Evolutionary conservation across 2,888 invertebrate species (phyloP).

Genomic region (Amorpha juglandis): DNA sequence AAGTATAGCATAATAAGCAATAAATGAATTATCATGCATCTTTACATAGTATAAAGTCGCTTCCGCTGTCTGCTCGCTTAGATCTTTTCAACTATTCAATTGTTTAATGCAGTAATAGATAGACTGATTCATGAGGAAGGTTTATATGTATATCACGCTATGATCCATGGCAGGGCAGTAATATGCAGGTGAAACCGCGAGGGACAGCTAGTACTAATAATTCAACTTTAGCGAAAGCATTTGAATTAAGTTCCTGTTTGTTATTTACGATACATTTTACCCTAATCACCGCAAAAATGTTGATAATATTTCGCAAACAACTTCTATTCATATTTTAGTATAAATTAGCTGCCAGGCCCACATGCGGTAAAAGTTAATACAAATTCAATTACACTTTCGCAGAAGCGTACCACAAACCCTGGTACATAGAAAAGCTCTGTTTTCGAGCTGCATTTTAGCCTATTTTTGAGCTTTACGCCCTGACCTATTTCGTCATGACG

Average conservation of each 20-base stretch:
- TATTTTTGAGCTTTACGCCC: constrained; percentile 18
- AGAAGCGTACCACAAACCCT: constrained; percentile 11
- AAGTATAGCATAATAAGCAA: too few species aligned
- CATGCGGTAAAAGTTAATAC: not conserved
- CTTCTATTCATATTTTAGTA: not conserved
- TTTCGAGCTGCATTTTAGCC: constrained; percentile 15
- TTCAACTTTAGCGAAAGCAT: not conserved
- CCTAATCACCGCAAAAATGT: not conserved
- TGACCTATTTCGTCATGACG: constrained; percentile 14
- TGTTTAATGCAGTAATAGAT: too few species aligned
- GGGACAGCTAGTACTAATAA: too few species aligned
- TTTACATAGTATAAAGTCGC: too few species aligned
- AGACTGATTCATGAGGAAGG: too few species aligned
- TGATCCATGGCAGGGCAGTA: too few species aligned
- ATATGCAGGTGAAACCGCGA: too few species aligned
- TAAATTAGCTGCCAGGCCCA: constrained; percentile 16
- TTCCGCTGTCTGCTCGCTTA: too few species aligned
- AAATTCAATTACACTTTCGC: constrained; percentile 16
- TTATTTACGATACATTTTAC: not conserved
- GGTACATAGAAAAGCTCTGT: constrained; percentile 21
- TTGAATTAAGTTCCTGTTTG: not conserved
- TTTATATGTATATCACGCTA: too few species aligned
- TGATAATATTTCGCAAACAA: not conserved
- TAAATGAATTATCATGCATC: not conserved
- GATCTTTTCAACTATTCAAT: too few species aligned